Percentiles rank a stretch among this genome's conserved stretches.
Conservation (phyloP, 2,888 invertebrate species). For the Tipula unca region DNA sequence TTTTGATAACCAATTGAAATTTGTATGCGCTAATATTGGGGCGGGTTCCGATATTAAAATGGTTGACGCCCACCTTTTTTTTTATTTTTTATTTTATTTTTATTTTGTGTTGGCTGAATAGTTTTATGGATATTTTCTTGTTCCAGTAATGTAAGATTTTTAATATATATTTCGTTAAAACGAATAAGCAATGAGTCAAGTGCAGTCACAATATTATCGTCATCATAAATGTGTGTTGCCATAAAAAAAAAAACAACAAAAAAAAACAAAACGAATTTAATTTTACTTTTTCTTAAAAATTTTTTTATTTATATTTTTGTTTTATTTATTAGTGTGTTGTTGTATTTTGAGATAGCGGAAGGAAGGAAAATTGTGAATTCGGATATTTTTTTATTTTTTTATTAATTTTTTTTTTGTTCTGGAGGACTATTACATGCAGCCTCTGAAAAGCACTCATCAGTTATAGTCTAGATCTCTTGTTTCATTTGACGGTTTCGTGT, state of each 20-base stretch:
- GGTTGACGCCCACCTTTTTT: background rate
- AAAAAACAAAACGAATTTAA: background rate
- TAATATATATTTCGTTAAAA: slow-evolving; percentile 16
- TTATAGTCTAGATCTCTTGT: slow-evolving; percentile 45
- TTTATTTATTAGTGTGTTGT: background rate
- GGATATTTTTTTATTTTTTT: slow-evolving; percentile 2
- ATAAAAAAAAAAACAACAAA: background rate
- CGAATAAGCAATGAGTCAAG: background rate
- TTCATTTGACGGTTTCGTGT: slow-evolving; percentile 46
- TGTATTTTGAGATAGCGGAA: background rate
- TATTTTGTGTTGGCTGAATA: background rate
- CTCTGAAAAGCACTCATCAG: slow-evolving; percentile 45
- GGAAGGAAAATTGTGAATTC: slow-evolving; percentile 8
- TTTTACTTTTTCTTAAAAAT: slow-evolving; percentile 1
- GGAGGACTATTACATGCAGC: slow-evolving; percentile 44
- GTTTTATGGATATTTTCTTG: background rate
- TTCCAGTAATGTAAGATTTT: background rate
- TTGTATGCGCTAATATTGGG: background rate
- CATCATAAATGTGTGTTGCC: slow-evolving; percentile 16
- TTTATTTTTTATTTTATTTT: background rate
- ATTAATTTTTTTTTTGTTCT: slow-evolving; percentile 22
- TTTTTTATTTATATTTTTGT: background rate
- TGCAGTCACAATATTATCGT: slow-evolving; percentile 1
- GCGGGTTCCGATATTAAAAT: background rate
- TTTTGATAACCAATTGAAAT: background rate